These are phyloP conservation scores for Heterohyrax brucei DNA, from an alignment of 2,797 vertebrate genomes.

Conservation along the genomic window DNA sequence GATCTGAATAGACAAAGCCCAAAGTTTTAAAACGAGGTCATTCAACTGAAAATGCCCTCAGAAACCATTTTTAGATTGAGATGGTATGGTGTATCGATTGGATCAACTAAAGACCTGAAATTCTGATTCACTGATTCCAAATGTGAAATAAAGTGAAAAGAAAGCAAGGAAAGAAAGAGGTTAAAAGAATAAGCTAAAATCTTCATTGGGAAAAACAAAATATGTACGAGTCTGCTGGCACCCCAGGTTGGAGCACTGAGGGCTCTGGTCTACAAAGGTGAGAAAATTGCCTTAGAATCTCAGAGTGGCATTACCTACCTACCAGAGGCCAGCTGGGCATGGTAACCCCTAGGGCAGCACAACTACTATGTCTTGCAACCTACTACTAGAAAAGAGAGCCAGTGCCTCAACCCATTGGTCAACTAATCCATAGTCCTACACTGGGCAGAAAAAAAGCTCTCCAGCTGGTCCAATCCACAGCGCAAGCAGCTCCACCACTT, in stretches of 20 bases:
- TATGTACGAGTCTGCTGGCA: background rate
- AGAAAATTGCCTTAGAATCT: background rate
- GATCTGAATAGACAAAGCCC: background rate
- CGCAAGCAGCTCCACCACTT: background rate
- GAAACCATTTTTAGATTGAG: background rate
- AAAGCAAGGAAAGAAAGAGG: background rate
- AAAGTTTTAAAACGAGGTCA: background rate
- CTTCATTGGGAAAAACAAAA: background rate
- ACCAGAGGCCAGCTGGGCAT: accelerated
- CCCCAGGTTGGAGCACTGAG: accelerated
- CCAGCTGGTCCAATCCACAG: background rate
- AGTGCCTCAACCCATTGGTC: background rate
- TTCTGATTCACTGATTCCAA: background rate
- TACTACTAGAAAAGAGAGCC: background rate
- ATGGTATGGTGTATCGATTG: accelerated
- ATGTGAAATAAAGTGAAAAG: background rate
- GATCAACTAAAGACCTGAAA: background rate
- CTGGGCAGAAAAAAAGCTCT: accelerated
- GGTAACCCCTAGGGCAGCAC: accelerated
- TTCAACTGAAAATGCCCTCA: background rate
- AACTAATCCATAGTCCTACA: accelerated
- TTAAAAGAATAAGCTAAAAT: background rate
- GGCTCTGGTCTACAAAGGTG: accelerated
- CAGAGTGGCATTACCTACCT: accelerated
- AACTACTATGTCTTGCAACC: background rate